Evolutionary conservation across 2,888 invertebrate genomes (phyloP).

Genomic region (Nipponacmea schrenckii): DNA sequence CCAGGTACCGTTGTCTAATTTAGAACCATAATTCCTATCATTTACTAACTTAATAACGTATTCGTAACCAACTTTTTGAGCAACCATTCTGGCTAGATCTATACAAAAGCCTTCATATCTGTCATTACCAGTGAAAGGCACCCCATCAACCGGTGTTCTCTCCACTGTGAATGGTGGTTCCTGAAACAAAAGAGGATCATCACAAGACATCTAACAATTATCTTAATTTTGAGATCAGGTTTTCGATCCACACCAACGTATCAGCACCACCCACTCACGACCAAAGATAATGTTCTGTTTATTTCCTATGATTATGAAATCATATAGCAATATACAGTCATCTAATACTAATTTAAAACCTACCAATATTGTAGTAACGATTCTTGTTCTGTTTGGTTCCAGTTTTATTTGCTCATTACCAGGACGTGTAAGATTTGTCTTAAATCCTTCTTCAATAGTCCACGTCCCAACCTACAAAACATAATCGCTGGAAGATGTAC

Average conservation of each 20-base stretch:
- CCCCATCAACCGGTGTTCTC: slow-evolving; percentile 26
- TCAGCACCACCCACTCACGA: too few species aligned
- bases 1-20: slow-evolving; percentile 50
- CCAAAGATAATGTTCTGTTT: too few species aligned
- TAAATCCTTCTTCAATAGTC: slow-evolving; percentile 38
- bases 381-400: slow-evolving; percentile 37
- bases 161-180: slow-evolving; percentile 32
- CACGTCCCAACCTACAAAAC: slow-evolving; percentile 45
- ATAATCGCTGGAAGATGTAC: neutral
- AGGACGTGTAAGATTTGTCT: slow-evolving; percentile 39
- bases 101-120: slow-evolving; percentile 82
- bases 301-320: too few species aligned
- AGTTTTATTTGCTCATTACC: neutral
- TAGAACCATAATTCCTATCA: slow-evolving; percentile 83
- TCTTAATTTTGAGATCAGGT: too few species aligned
- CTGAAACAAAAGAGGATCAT: slow-evolving; percentile 9
- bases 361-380: slow-evolving; percentile 45
- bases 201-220: too few species aligned
- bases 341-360: neutral
- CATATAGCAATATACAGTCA: too few species aligned
- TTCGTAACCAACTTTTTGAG: slow-evolving; percentile 83
- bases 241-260: too few species aligned
- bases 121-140: slow-evolving; percentile 28
- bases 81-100: slow-evolving; percentile 85
- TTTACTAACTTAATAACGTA: slow-evolving; percentile 87